Evolutionary conservation across 1,140 invertebrate genomes (phyloP), one percentile per base, ranked within the genome.

Genomic region (Luehdorfia chinensis): DNA sequence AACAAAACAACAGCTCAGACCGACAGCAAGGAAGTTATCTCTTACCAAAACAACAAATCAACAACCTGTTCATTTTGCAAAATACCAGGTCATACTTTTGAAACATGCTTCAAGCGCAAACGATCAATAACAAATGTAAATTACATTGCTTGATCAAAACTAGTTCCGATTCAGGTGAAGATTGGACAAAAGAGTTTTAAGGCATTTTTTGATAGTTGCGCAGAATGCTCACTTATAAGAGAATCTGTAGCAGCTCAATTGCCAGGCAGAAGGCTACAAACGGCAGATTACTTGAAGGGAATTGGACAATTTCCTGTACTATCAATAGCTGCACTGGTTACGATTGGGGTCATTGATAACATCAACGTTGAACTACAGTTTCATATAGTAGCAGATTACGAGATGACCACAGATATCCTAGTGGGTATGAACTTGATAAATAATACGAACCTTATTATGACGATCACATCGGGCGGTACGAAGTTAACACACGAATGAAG

Each of bases 121-220:
- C 25, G 25, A 6, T 23, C 21, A 27, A 2, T 6, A 27, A 7
- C 54, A 16, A 56, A 47, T 13, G 31, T 56, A 7, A 56, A 56
- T 32, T 36, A 7, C 11, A 15, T 56, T 1, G 47, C n/a, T 30
- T 18, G 8, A 12, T 2, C 14, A 7, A 47, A 56, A 19, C n/a
- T 47, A 4, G 18, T 15, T 14, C 16, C 30, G 4, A 50, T 50
- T 3, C 8, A n/a, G n/a, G n/a, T n/a, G n/a, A n/a, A n/a, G n/a
- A n/a, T n/a, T n/a, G n/a, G n/a, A n/a, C n/a, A n/a, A 1, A 7
- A 21, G 50, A 6, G 2, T 7, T 11, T 23, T 23, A 4, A 23
- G n/a, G 21, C 21, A 7, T n/a, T 55, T 8, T 55, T 55, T 27
- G 47, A 55, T 16, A 55, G 53, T 55, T 8, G 47, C 53, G 7